Evolutionary conservation across 2,888 invertebrate species (phyloP).

Genomic region (Cephalotes varians): DNA sequence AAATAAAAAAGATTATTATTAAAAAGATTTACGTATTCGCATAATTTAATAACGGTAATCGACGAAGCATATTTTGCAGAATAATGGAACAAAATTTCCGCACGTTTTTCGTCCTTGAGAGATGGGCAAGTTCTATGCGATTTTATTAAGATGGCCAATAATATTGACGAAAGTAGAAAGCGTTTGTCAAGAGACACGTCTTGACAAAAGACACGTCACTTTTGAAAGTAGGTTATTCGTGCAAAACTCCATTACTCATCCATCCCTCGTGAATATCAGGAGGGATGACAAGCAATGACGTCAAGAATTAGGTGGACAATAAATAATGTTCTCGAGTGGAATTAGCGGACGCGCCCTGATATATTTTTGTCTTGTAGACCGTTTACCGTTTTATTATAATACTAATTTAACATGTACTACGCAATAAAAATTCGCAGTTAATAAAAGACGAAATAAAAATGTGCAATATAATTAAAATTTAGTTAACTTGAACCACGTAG

Average conservation of each 20-base stretch:
- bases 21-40: neutral
- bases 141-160: slow-evolving; percentile 28
- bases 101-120: neutral
- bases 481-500: neutral
- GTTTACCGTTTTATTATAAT: slow-evolving; percentile 12
- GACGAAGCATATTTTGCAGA: neutral
- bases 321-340: slow-evolving; percentile 18
- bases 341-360: slow-evolving; percentile 5
- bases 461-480: neutral
- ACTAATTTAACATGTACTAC: neutral
- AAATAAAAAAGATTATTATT: neutral
- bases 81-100: neutral
- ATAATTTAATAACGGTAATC: neutral
- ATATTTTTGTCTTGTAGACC: slow-evolving; percentile 34
- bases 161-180: slow-evolving; percentile 26
- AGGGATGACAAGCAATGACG: slow-evolving; percentile 10
- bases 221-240: slow-evolving; percentile 28
- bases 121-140: neutral
- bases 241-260: slow-evolving; percentile 32
- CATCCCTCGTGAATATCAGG: neutral
- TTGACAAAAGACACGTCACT: slow-evolving; percentile 14
- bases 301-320: slow-evolving; percentile 2
- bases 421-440: neutral
- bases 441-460: neutral
- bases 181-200: neutral